A percentile compares a stretch with the other conserved stretches of the same genome.
phyloP scores from a whole-genome alignment of 2,888 invertebrate genomes.

The Tyria jacobaeae region DNA sequence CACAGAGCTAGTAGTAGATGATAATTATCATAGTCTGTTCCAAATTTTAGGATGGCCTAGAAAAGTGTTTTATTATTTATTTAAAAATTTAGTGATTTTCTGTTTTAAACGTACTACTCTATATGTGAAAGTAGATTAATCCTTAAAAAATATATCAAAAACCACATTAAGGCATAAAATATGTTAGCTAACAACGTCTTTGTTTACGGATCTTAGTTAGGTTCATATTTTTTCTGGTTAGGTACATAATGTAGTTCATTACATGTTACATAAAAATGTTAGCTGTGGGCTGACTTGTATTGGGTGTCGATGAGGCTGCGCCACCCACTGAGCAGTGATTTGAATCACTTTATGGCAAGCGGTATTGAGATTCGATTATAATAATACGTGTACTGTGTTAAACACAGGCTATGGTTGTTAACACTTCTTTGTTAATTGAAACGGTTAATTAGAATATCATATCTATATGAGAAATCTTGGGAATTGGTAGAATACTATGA shows the following conservation, averaged over 20 bases:
- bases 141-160: too few relatives aligned
- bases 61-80: too few relatives aligned
- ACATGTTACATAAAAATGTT: slow-evolving; percentile 42
- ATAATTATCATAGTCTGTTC: too few relatives aligned
- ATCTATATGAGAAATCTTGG: background rate
- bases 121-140: too few relatives aligned
- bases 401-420: background rate
- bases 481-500: background rate
- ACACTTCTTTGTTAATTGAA: background rate
- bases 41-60: too few relatives aligned
- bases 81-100: too few relatives aligned
- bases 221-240: slow-evolving; percentile 18
- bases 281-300: slow-evolving; percentile 62
- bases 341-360: slow-evolving; percentile 65
- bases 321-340: slow-evolving; percentile 65
- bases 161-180: background rate
- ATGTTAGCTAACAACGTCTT: background rate
- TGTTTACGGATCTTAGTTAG: slow-evolving; percentile 37
- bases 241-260: slow-evolving; percentile 40
- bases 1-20: too few relatives aligned
- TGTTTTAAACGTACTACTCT: too few relatives aligned
- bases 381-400: slow-evolving; percentile 22
- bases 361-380: slow-evolving; percentile 38
- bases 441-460: background rate
- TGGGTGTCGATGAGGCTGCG: slow-evolving; percentile 63